Conservation (phyloP, 1,140 invertebrate species). For the Tribolium castaneum region DNA sequence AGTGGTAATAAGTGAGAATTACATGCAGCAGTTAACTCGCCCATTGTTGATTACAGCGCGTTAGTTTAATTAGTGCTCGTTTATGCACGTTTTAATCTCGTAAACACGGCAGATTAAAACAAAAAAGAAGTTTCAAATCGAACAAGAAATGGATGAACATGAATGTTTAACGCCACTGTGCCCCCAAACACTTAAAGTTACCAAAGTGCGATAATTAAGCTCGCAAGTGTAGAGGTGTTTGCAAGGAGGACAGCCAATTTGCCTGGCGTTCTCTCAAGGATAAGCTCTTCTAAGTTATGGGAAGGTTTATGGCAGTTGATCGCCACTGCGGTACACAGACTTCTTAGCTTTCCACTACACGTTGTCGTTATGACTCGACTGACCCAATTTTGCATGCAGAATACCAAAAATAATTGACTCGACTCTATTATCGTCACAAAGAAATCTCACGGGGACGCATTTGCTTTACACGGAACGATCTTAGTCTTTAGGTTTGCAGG, state of each 20-base stretch:
- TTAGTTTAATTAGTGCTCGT: neutral
- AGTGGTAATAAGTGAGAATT: too few relatives aligned
- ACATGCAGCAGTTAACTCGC: too few relatives aligned
- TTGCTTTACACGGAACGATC: neutral
- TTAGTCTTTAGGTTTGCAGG: neutral
- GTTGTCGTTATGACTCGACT: conserved; percentile 16
- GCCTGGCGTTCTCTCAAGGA: conserved; percentile 14
- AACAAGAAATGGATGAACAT: neutral
- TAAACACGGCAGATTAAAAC: neutral
- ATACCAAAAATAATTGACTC: conserved; percentile 32
- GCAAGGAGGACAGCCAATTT: conserved; percentile 36
- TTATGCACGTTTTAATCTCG: neutral
- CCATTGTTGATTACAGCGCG: too few relatives aligned
- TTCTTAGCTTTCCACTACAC: conserved; percentile 25
- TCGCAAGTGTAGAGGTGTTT: conserved; percentile 33
- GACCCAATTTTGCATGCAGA: conserved; percentile 36
- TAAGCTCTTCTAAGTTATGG: conserved; percentile 40
- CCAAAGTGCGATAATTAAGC: conserved; percentile 36
- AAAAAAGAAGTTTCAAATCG: neutral
- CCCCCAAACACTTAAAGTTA: conserved; percentile 8
- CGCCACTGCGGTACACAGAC: conserved; percentile 12
- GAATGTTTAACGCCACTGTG: conserved; percentile 1
- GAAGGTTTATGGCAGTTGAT: conserved; percentile 18
- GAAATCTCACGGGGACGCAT: neutral
- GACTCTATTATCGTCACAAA: conserved; percentile 14